Base-by-base conservation (phyloP, 1,140 invertebrate species). In the Nasonia giraulti region DNA sequence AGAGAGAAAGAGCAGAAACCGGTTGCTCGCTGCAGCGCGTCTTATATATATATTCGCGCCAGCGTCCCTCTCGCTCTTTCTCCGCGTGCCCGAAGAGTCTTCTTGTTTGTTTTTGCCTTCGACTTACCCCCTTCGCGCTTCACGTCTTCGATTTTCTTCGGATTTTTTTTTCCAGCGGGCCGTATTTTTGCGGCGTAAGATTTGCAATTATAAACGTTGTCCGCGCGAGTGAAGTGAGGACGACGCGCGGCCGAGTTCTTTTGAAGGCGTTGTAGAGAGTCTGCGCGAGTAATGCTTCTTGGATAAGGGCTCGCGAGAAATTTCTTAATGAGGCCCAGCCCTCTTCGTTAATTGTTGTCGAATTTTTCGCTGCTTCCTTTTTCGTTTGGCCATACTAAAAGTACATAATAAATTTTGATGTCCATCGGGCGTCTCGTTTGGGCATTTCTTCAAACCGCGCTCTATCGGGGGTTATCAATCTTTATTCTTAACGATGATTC, bases 111-210 rank as follows among this genome's bases (percentile, higher is more conserved):
- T 62, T n/a, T 62, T n/a, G 20, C 6, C 55, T 62, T 6, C 20
- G 17, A 20, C 55, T n/a, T n/a, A 62, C 6, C 55, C 55, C 55
- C 55, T 62, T 62, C 20, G 55, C 55, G 55, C 86, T 71, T 40
- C 82, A 55, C 47, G 37, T 73, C 78, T 68, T 83, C 83, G 79
- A 68, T 86, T 82, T 80, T 86, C 68, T 23, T 62, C 17, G 6
- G 55, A 17, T 20, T 62, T 7, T 62, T 20, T 20, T 20, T 62
- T 7, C n/a, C n/a, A n/a, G n/a, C n/a, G n/a, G n/a, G n/a, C n/a
- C n/a, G n/a, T n/a, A n/a, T n/a, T n/a, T n/a, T 71, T 17, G 68
- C 23, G 3, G 5, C 7, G 27, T 1, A 27, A 17, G 27, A 17
- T 66, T 76, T 66, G 12, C 27, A n/a, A n/a, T 37, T 75, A 75